Evolutionary conservation across 2,113 vertebrate genomes (phyloP).

Genomic region (Holacanthus passer): DNA sequence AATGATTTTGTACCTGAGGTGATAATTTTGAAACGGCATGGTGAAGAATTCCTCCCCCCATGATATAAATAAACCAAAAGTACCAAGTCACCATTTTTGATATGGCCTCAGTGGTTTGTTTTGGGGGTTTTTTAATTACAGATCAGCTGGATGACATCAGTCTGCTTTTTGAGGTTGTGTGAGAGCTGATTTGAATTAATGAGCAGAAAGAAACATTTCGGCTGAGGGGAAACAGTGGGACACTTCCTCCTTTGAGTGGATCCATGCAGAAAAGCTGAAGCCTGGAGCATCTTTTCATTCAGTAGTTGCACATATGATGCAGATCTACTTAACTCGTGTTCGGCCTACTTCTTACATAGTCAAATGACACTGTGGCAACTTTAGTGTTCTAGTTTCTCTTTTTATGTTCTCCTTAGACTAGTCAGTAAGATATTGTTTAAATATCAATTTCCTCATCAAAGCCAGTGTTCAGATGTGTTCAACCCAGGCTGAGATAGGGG

Average conservation of each 20-base stretch:
- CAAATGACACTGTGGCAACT: not conserved
- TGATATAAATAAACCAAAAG: slow-evolving; percentile 5
- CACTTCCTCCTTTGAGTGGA: slow-evolving; percentile 48
- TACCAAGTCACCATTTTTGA: slow-evolving; percentile 2
- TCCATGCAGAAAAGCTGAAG: slow-evolving; percentile 15
- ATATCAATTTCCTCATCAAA: not conserved
- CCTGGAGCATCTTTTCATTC: slow-evolving; percentile 6
- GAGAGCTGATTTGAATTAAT: slow-evolving; percentile 59
- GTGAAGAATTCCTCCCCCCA: slow-evolving; percentile 14
- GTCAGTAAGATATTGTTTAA: not conserved
- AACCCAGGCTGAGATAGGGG: not conserved
- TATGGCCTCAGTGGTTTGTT: slow-evolving; percentile 1
- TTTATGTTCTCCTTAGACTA: no score
- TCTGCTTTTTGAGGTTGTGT: slow-evolving; percentile 28
- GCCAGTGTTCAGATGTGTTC: not conserved
- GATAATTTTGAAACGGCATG: slow-evolving; percentile 16
- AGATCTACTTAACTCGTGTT: not conserved
- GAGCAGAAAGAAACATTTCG: slow-evolving; percentile 29
- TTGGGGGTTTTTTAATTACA: slow-evolving; percentile 35
- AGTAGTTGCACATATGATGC: not conserved
- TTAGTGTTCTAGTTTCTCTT: not conserved
- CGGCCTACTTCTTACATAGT: no score
- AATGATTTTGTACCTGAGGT: slow-evolving; percentile 2
- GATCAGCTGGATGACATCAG: slow-evolving; percentile 13
- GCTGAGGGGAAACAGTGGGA: slow-evolving; percentile 9